Percentiles rank a stretch among this genome's conserved stretches.
These are phyloP conservation scores for Sebastes goodei DNA, from an alignment of 2,797 vertebrate genomes.

Conservation along the genomic window DNA sequence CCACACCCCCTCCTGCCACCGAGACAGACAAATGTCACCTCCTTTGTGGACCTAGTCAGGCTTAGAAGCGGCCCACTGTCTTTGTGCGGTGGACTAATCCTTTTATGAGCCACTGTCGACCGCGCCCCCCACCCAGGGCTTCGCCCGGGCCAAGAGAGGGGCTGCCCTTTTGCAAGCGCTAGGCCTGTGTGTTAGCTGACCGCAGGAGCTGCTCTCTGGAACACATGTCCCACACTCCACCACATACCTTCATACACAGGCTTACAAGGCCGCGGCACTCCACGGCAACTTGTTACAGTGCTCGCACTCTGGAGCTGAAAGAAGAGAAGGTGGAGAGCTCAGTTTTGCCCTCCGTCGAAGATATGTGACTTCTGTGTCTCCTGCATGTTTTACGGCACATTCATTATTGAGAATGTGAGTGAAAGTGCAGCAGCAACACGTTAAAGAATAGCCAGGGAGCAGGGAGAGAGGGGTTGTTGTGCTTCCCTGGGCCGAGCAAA, in stretches of 20 bases:
- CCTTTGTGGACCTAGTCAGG: conserved; percentile 81
- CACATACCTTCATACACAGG: conserved; percentile 61
- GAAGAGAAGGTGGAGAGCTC: conserved; percentile 26
- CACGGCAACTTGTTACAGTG: conserved; percentile 54
- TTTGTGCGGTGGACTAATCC: conserved; percentile 86
- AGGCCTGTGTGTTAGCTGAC: conserved; percentile 65
- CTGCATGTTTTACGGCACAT: conserved; percentile 73
- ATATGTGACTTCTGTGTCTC: conserved; percentile 65
- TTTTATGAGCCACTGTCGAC: conserved; percentile 86
- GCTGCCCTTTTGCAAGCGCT: conserved; percentile 61
- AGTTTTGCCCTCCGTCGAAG: conserved; percentile 39
- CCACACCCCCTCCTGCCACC: conserved; percentile 77
- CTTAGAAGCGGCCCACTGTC: conserved; percentile 87
- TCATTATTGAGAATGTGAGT: conserved; percentile 72
- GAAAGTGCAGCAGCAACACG: conserved; percentile 72
- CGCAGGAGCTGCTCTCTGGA: conserved; percentile 63
- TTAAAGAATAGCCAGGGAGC: conserved; percentile 77
- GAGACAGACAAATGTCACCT: conserved; percentile 91
- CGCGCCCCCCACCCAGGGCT: conserved; percentile 63
- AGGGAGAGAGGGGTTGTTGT: conserved; percentile 69
- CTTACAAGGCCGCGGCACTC: conserved; percentile 58
- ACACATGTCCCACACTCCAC: conserved; percentile 74
- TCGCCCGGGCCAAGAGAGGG: conserved; percentile 46
- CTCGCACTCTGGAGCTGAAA: conserved; percentile 31
- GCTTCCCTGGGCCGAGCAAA: conserved; percentile 68